Conservation (phyloP, 1,140 invertebrate genomes). For the Tetramorium simillimum region DNA sequence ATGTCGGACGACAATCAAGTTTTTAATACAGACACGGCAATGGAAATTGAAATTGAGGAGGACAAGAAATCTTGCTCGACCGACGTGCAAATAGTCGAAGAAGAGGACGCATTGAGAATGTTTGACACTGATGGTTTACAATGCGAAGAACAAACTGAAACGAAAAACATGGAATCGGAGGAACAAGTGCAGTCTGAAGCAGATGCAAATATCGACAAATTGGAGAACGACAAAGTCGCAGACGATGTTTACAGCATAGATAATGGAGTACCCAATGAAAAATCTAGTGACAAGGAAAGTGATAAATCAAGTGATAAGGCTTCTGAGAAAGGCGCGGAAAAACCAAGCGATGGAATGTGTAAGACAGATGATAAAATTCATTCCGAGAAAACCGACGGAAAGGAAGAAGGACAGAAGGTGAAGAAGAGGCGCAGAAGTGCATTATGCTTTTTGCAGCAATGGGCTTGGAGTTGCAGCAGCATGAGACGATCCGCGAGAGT, state of each 20-base stretch:
- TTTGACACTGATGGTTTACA: conserved; percentile 70
- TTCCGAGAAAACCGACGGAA: conserved; percentile 81
- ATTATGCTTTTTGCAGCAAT: conserved; percentile 89
- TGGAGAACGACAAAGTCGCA: conserved; percentile 55
- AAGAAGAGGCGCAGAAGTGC: conserved; percentile 89
- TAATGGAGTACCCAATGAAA: conserved; percentile 64
- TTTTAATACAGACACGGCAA: conserved; percentile 62
- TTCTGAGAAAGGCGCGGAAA: conserved; percentile 64
- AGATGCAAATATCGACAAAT: conserved; percentile 63
- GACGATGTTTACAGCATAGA: conserved; percentile 56
- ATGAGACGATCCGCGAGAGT: conserved; percentile 89
- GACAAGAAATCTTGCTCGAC: conserved; percentile 80
- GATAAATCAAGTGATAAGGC: conserved; percentile 70
- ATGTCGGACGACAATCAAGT: conserved; percentile 69
- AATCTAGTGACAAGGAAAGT: conserved; percentile 70
- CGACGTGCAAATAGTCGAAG: conserved; percentile 81
- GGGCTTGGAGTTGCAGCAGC: conserved; percentile 89
- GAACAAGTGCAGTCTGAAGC: conserved; percentile 55
- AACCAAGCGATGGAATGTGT: conserved; percentile 55
- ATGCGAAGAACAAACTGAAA: conserved; percentile 63
- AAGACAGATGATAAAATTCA: conserved; percentile 80
- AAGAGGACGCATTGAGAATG: conserved; percentile 78
- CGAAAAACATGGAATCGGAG: conserved; percentile 62
- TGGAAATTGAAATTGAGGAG: conserved; percentile 78
- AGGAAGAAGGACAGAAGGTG: conserved; percentile 85